Percentiles rank a stretch among this genome's conserved stretches.
These are phyloP conservation scores for Elmis aenea DNA, from an alignment of 2,888 invertebrate genomes.

Conservation along the genomic window DNA sequence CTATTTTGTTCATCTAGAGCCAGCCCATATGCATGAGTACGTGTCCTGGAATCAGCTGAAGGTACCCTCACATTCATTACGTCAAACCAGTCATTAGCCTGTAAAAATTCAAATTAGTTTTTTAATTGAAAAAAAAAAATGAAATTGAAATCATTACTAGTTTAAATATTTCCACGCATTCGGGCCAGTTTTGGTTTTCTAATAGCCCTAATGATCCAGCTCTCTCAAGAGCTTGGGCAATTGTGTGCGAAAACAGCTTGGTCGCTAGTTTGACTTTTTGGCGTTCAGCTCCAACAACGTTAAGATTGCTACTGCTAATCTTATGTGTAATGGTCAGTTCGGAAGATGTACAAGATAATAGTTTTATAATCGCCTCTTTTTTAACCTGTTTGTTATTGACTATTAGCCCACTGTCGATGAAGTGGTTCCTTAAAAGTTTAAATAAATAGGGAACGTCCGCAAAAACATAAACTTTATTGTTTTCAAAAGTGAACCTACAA, in stretches of 20 bases:
- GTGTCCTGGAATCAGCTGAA: slow-evolving; percentile 16
- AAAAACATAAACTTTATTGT: slow-evolving; percentile 21
- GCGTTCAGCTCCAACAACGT: slow-evolving; percentile 12
- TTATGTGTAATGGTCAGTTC: slow-evolving; percentile 6
- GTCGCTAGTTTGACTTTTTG: slow-evolving; percentile 25
- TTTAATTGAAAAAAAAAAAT: too few species aligned
- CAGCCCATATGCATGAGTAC: slow-evolving; percentile 22
- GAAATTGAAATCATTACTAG: too few species aligned
- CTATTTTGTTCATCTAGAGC: slow-evolving; percentile 21
- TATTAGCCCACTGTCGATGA: slow-evolving; percentile 20
- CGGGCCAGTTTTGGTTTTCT: slow-evolving; percentile 19
- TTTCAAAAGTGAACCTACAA: too few species aligned
- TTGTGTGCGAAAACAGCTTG: slow-evolving; percentile 29
- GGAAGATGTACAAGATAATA: slow-evolving; percentile 8
- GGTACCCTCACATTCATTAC: slow-evolving; percentile 21
- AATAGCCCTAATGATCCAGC: slow-evolving; percentile 15
- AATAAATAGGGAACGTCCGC: too few species aligned
- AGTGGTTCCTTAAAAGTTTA: slow-evolving; percentile 26
- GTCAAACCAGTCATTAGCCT: slow-evolving; percentile 29
- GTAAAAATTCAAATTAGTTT: too few species aligned
- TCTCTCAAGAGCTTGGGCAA: slow-evolving; percentile 22
- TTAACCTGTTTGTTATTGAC: slow-evolving; percentile 18
- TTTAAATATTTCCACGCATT: slow-evolving; percentile 15
- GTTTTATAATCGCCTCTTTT: slow-evolving; percentile 19
- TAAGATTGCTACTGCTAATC: slow-evolving; percentile 6